A percentile compares a stretch with the other conserved stretches of the same genome.
phyloP scores from a whole-genome alignment of 2,888 invertebrate species.

The Sarcophaga rosellei region DNA sequence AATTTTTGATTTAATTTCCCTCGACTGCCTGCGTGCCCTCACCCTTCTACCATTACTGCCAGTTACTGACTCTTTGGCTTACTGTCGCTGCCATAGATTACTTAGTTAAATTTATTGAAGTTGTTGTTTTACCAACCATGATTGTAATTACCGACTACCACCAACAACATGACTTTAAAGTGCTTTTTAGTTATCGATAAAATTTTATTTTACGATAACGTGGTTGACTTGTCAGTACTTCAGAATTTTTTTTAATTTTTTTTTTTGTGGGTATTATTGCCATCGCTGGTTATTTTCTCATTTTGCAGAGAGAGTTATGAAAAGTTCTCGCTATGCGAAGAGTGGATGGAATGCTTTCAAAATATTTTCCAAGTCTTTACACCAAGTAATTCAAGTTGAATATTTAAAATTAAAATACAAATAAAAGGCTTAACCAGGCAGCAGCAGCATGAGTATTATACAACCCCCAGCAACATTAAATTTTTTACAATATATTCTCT shows the following conservation, averaged over 20 bases:
- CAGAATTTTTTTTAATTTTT: neutral
- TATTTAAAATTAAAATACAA: neutral
- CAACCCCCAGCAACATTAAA: neutral
- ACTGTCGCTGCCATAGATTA: neutral
- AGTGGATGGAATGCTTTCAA: conserved; percentile 10
- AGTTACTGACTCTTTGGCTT: neutral
- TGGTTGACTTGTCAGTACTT: neutral
- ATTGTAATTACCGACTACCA: neutral
- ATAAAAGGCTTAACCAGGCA: neutral
- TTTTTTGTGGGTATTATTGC: neutral
- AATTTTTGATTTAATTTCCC: conserved; percentile 42
- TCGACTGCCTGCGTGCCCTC: too few relatives aligned
- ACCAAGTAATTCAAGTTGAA: conserved; percentile 57
- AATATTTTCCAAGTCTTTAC: conserved; percentile 60
- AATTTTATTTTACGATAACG: neutral
- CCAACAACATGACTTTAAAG: neutral
- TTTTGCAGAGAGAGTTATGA: neutral
- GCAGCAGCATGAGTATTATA: neutral
- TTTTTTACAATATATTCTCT: too few relatives aligned
- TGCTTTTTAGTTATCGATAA: neutral
- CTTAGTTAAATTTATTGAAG: neutral
- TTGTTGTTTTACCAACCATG: neutral
- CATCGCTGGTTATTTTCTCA: neutral
- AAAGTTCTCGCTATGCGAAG: neutral
- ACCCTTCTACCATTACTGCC: neutral